Evolutionary conservation across 2,797 vertebrate genomes (phyloP).

Genomic region (Sarcoramphus papa): DNA sequence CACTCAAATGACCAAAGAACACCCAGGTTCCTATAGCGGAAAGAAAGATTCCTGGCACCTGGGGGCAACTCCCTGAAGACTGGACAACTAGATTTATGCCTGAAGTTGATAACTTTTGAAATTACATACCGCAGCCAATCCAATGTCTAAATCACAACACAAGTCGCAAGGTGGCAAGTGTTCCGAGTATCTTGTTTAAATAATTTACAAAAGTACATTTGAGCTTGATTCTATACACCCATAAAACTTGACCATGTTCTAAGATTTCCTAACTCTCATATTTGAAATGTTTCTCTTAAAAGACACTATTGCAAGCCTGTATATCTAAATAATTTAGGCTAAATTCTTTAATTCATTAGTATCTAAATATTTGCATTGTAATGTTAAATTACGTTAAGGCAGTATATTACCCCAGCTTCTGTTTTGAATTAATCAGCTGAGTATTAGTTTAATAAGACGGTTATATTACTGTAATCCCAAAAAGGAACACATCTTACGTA

Average conservation of each 20-base stretch:
- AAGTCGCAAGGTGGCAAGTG: neutral
- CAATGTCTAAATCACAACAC: neutral
- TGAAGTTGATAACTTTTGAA: neutral
- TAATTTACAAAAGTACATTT: neutral
- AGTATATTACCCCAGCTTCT: conserved; percentile 13
- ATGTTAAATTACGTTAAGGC: neutral
- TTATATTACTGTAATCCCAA: conserved; percentile 2
- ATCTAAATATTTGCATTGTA: neutral
- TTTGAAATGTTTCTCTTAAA: neutral
- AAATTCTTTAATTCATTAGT: neutral
- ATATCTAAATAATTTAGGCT: neutral
- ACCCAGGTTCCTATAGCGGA: neutral
- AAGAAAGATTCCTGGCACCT: neutral
- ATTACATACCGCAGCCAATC: neutral
- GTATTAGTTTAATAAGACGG: conserved; percentile 12
- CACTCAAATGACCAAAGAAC: neutral
- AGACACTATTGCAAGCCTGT: neutral
- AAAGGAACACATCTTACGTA: conserved; percentile 23
- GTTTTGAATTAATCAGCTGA: conserved; percentile 33
- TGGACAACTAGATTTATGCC: neutral
- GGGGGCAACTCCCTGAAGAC: neutral
- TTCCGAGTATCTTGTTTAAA: neutral
- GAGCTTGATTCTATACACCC: neutral
- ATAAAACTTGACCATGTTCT: neutral
- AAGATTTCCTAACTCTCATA: neutral